phyloP scores from a whole-genome alignment of 2,113 vertebrate genomes.

The Alligator sinensis region DNA sequence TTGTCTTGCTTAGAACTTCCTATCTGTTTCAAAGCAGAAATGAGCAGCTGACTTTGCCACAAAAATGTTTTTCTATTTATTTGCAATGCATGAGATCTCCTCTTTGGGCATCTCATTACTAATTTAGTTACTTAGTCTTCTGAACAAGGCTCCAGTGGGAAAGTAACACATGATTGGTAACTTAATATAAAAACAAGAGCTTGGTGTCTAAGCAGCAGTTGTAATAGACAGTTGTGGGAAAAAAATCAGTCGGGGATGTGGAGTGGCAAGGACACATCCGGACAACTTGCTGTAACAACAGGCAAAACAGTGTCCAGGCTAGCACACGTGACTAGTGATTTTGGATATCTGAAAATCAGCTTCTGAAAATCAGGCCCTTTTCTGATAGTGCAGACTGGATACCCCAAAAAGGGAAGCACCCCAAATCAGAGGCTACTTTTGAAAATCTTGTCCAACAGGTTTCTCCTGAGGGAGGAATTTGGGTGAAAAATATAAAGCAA shows the following conservation, averaged over 20 bases:
- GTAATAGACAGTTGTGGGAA: background rate
- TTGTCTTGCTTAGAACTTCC: background rate
- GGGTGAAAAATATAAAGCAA: fast-evolving
- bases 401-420: background rate
- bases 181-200: background rate
- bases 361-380: background rate
- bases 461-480: background rate
- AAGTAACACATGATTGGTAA: background rate
- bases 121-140: background rate
- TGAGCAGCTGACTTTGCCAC: background rate
- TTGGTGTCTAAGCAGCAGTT: background rate
- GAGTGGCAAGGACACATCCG: background rate
- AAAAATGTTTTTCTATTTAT: background rate
- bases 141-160: background rate
- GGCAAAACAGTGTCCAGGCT: background rate
- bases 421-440: background rate
- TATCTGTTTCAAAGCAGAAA: background rate
- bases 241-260: background rate
- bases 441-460: background rate
- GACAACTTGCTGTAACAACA: background rate
- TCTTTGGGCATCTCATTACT: fast-evolving
- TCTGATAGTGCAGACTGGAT: background rate
- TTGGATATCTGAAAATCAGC: background rate
- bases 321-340: background rate
- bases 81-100: background rate